Evolutionary conservation across 2,888 invertebrate genomes (phyloP).

Genomic region (Drosophila heteroneura): DNA sequence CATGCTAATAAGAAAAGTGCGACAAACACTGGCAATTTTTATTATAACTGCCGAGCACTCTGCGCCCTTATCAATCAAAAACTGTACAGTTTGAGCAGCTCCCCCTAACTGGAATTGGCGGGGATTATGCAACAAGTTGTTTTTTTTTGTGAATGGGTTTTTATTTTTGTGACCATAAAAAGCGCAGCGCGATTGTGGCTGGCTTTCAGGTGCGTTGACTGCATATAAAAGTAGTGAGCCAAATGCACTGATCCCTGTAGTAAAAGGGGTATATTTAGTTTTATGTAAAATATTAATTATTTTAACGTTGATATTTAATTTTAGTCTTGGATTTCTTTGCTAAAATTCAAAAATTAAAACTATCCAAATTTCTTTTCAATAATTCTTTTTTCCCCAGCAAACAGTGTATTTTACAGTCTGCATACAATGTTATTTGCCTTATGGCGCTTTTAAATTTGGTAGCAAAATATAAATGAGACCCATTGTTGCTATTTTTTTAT

Average conservation of each 20-base stretch:
- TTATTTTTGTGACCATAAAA: conserved; percentile 45
- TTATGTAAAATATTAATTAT: neutral
- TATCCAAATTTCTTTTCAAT: no score
- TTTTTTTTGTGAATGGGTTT: conserved; percentile 50
- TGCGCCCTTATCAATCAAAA: conserved; percentile 48
- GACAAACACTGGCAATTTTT: conserved; percentile 43
- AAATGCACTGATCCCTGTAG: conserved; percentile 1
- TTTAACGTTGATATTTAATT: neutral
- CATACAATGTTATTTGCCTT: neutral
- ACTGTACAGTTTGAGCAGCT: conserved; percentile 53
- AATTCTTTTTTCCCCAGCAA: neutral
- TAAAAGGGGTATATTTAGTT: neutral
- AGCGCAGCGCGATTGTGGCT: conserved; percentile 16
- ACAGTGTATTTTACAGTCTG: neutral
- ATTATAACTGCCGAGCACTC: conserved; percentile 45
- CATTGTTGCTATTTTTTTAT: conserved; percentile 29
- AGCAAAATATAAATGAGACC: conserved; percentile 23
- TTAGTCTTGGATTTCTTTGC: neutral
- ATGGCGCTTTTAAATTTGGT: conserved; percentile 27
- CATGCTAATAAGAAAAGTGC: conserved; percentile 53
- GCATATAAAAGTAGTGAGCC: conserved; percentile 49
- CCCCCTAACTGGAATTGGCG: conserved; percentile 37
- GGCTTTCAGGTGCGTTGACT: conserved; percentile 56
- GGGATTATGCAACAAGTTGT: conserved; percentile 71
- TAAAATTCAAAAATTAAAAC: neutral